phyloP scores from a whole-genome alignment of 2,888 invertebrate species.

The Acleris laterana region DNA sequence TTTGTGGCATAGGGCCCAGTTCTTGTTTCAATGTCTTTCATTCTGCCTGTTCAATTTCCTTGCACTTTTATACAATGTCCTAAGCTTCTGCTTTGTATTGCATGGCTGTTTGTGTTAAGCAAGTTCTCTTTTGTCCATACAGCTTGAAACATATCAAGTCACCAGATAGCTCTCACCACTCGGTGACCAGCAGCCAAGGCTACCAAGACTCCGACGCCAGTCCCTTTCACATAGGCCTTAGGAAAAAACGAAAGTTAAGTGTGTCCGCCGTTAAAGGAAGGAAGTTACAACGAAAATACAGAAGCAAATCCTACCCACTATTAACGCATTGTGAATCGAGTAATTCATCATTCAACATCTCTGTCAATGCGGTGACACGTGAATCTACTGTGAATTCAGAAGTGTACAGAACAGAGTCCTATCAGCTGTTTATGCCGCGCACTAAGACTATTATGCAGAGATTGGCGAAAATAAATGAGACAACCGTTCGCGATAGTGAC shows the following conservation, averaged over 20 bases:
- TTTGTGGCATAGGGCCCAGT: no score
- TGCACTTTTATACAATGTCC: constrained; percentile 40
- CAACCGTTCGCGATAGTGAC: constrained; percentile 18
- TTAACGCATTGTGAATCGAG: constrained; percentile 57
- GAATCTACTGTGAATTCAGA: constrained; percentile 55
- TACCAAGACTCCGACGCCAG: constrained; percentile 70
- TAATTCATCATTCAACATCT: constrained; percentile 49
- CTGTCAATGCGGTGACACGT: constrained; percentile 42
- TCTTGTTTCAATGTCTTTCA: not conserved
- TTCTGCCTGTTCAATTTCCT: constrained; percentile 5
- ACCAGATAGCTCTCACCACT: constrained; percentile 48
- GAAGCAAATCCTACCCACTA: constrained; percentile 46
- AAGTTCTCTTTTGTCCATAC: constrained; percentile 43
- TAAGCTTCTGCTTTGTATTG: constrained; percentile 41
- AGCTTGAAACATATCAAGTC: constrained; percentile 52
- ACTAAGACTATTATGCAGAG: constrained; percentile 40
- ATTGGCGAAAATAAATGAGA: constrained; percentile 62
- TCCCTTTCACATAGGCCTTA: constrained; percentile 47
- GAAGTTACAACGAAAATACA: constrained; percentile 44
- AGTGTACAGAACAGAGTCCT: constrained; percentile 68
- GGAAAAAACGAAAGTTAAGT: constrained; percentile 53
- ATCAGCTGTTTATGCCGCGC: constrained; percentile 59
- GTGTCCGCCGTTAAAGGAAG: constrained; percentile 48
- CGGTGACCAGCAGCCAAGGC: constrained; percentile 67
- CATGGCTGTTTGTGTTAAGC: constrained; percentile 40